A percentile compares a stretch with the other conserved stretches of the same genome.
phyloP scores from a whole-genome alignment of 2,888 invertebrate genomes.

The Parasteatoda lunata region DNA sequence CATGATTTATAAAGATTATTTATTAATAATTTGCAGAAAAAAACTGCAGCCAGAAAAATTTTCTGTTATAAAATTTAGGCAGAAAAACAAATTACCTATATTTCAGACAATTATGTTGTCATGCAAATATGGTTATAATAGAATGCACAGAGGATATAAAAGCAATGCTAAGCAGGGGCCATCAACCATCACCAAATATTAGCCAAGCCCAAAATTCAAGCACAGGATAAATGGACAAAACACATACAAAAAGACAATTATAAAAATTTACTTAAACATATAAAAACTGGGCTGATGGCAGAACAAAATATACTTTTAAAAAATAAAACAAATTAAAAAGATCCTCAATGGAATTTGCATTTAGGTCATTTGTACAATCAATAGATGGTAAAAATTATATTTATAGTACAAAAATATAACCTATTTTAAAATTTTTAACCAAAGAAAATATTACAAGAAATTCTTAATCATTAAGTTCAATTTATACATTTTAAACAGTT shows the following conservation, averaged over 20 bases:
- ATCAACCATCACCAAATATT: conserved; percentile 63
- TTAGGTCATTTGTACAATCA: no score
- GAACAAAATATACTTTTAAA: no score
- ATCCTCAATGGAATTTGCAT: no score
- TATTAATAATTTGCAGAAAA: background rate
- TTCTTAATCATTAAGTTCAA: no score
- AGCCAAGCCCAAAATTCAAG: conserved; percentile 45
- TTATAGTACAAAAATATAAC: no score
- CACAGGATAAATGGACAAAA: conserved; percentile 34
- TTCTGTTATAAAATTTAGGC: conserved; percentile 10
- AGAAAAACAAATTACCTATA: conserved; percentile 36
- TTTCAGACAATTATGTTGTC: conserved; percentile 16
- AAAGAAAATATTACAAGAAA: no score
- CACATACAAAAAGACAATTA: conserved; percentile 15
- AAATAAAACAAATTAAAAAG: no score
- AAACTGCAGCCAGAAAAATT: background rate
- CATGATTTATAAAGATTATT: background rate
- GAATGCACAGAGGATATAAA: conserved; percentile 44
- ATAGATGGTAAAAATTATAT: no score
- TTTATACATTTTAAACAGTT: no score
- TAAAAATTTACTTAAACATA: conserved; percentile 7
- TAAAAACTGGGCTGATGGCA: no score
- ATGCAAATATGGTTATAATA: conserved; percentile 56
- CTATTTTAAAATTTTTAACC: no score
- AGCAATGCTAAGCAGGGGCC: conserved; percentile 58